Base-by-base conservation (phyloP, 2,888 invertebrate genomes). In the Hetaerina titia region DNA sequence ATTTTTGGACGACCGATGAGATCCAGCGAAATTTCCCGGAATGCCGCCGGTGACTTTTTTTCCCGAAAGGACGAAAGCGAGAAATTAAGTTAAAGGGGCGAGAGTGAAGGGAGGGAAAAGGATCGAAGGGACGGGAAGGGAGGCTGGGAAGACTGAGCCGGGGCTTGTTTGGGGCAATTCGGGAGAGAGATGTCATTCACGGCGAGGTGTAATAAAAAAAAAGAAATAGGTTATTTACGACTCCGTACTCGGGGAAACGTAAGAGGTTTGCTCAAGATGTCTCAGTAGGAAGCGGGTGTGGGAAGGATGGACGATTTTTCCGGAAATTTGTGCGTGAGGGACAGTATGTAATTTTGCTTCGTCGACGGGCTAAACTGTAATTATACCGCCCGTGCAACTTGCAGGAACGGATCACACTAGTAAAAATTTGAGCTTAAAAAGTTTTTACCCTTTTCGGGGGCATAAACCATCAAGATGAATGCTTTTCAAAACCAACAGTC, bases 181-280 rank as follows among this genome's bases (percentile, higher is more conserved):
- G 92, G 69, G n/a, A 69, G 64, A 69, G 92, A 92, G 92, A 69
- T 92, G 92, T 92, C 92, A 92, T 92, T 92, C 92, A 31, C n/a
- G 92, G 31, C 56, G 56, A 92, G 11, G 81, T 31, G 69, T 69
- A 69, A 90, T 45, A n/a, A 90, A 92, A 92, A 74, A 56, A 69
- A 92, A 56, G 8, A 56, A n/a, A n/a, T 22, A 8, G 13, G 69
- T 31, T 45, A 92, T 92, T 92, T 69, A 92, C 69, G 92, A 92
- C 69, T 81, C 31, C 11, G 31, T 81, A 31, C 31, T 8, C 74
- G 56, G 22, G 56, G 69, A 92, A 92, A 92, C 22, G n/a, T n/a
- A 89, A 88, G n/a, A 22, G 64, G 63, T 69, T 64, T 69, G 64
- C n/a, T 74, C 69, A n/a, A 74, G 90, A 92, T 56, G 69, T 92